These are phyloP conservation scores for Monochamus saltuarius DNA, from an alignment of 1,140 invertebrate species.

Conservation along the genomic window DNA sequence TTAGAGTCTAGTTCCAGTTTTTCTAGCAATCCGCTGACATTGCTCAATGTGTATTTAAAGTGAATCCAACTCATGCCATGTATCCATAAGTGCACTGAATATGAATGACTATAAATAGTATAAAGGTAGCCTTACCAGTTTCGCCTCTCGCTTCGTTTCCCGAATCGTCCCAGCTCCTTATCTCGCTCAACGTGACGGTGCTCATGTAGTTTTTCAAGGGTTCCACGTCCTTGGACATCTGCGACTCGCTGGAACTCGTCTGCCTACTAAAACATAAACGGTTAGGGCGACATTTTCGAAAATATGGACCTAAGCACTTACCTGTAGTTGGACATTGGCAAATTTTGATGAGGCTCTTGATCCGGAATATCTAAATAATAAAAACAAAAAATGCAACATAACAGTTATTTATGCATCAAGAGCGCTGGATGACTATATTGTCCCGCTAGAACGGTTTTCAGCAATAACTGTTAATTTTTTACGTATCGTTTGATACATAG, in stretches of 20 bases:
- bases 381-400: constrained; percentile 1
- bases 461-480: too few relatives aligned
- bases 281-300: not conserved
- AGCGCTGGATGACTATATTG: too few relatives aligned
- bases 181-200: constrained; percentile 31
- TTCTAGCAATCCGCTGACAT: too few relatives aligned
- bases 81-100: too few relatives aligned
- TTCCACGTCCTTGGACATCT: constrained; percentile 45
- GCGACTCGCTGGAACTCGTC: constrained; percentile 46
- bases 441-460: too few relatives aligned
- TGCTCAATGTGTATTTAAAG: too few relatives aligned
- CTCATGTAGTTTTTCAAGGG: constrained; percentile 35
- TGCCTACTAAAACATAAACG: constrained; percentile 37
- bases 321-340: constrained; percentile 20
- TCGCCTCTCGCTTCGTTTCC: constrained; percentile 23
- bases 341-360: constrained; percentile 14
- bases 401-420: too few relatives aligned
- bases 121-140: constrained; percentile 16
- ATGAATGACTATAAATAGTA: not conserved
- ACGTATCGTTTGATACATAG: too few relatives aligned
- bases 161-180: constrained; percentile 34
- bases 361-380: constrained; percentile 25
- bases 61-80: too few relatives aligned
- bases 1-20: too few relatives aligned
- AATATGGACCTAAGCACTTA: constrained; percentile 7